Percentiles rank a stretch among this genome's conserved stretches.
Conservation (phyloP, 2,888 invertebrate genomes). For the Mechanitis messenoides region DNA sequence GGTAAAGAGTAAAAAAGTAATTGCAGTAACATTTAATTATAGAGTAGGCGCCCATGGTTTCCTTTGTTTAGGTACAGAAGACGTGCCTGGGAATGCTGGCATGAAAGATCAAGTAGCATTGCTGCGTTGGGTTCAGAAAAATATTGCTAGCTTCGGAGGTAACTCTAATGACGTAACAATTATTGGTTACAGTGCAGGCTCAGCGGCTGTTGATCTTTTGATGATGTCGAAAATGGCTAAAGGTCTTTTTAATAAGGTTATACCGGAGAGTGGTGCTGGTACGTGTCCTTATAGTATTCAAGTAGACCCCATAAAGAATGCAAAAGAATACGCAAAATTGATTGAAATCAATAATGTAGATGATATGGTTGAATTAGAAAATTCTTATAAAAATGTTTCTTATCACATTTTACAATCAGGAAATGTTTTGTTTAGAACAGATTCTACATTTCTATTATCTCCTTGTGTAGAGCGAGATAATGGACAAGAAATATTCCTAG, state of each 20-base stretch:
- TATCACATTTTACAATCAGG: constrained; percentile 37
- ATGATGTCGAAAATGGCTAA: constrained; percentile 43
- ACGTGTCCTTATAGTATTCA: constrained; percentile 27
- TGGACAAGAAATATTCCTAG: constrained; percentile 36
- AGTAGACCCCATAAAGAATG: constrained; percentile 31
- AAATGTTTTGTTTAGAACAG: constrained; percentile 28
- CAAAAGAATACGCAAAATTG: constrained; percentile 29
- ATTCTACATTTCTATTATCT: constrained; percentile 30
- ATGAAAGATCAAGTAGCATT: constrained; percentile 39
- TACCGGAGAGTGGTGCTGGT: constrained; percentile 31
- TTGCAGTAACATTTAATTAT: constrained; percentile 51
- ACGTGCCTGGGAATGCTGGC: constrained; percentile 38
- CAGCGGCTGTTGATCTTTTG: constrained; percentile 45
- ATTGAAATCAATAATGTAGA: constrained; percentile 35
- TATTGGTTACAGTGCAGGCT: constrained; percentile 50
- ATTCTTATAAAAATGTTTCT: constrained; percentile 40
- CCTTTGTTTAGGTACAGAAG: constrained; percentile 34
- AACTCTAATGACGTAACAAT: constrained; percentile 45
- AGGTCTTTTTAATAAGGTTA: constrained; percentile 31
- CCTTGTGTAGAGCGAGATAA: constrained; percentile 36
- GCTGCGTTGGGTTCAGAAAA: constrained; percentile 36
- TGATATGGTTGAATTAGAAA: constrained; percentile 38
- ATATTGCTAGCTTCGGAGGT: constrained; percentile 42
- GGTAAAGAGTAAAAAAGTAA: constrained; percentile 37
- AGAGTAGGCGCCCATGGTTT: constrained; percentile 38